Percentiles rank a stretch among this genome's conserved stretches.
phyloP scores from a whole-genome alignment of 2,888 invertebrate species.

The Gerris lacustris region DNA sequence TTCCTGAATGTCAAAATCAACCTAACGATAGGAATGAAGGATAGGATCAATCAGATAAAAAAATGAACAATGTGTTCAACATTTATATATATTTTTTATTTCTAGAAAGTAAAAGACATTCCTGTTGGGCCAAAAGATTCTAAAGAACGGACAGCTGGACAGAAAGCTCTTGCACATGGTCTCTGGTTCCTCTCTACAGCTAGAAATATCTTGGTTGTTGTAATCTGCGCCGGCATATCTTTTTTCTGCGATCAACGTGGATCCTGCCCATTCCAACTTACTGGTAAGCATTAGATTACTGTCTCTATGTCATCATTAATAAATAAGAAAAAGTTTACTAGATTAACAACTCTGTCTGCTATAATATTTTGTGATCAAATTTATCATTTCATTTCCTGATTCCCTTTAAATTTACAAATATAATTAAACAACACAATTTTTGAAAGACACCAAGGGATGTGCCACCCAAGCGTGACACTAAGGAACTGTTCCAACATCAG shows the following conservation, averaged over 20 bases:
- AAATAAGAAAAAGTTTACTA: not conserved
- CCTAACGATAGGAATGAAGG: too few species aligned
- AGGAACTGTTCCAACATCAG: too few species aligned
- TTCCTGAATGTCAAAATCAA: too few species aligned
- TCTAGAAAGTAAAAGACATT: conserved; percentile 60
- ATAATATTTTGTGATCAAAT: too few species aligned
- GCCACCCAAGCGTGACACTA: too few species aligned
- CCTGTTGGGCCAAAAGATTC: conserved; percentile 39
- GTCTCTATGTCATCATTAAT: not conserved
- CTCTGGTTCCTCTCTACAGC: conserved; percentile 63
- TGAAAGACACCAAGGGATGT: too few species aligned
- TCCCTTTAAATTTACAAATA: too few species aligned
- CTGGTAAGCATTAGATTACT: conserved; percentile 39
- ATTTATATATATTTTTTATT: conserved; percentile 21
- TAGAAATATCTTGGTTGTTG: conserved; percentile 62
- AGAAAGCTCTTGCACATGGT: conserved; percentile 42
- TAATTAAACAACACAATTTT: too few species aligned
- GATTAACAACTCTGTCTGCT: too few species aligned
- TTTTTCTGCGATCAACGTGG: conserved; percentile 50
- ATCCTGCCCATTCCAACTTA: conserved; percentile 50
- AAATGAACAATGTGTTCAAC: too few species aligned
- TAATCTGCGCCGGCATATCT: conserved; percentile 53
- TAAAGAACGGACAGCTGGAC: conserved; percentile 39
- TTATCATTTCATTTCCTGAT: too few species aligned
- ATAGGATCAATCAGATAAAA: too few species aligned